Percentiles rank a stretch among this genome's conserved stretches.
phyloP scores from a whole-genome alignment of 2,888 invertebrate genomes.

The Oscheius sp. region DNA sequence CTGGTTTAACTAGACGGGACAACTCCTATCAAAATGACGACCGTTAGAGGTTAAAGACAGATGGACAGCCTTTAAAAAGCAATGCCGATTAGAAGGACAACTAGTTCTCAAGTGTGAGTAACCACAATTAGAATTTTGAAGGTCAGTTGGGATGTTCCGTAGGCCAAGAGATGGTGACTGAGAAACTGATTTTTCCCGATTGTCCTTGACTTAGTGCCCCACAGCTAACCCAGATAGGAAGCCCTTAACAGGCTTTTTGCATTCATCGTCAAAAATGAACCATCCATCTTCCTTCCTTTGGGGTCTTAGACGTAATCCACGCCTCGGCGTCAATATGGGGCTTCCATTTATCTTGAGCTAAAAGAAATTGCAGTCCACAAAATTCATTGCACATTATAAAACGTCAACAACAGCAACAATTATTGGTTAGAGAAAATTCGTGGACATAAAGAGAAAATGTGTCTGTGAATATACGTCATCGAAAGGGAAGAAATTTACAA shows the following conservation, averaged over 20 bases:
- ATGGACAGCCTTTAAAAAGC: no score
- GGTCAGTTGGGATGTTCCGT: no score
- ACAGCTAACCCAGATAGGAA: slow-evolving; percentile 6
- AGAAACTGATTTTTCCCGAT: background rate
- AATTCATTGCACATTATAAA: slow-evolving; percentile 21
- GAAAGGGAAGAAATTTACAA: background rate
- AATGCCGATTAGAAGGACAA: no score
- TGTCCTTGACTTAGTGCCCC: slow-evolving; percentile 28
- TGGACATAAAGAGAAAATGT: background rate
- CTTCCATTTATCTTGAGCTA: background rate
- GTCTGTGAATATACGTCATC: background rate
- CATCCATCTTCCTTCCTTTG: background rate
- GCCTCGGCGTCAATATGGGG: background rate
- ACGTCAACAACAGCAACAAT: slow-evolving; percentile 1
- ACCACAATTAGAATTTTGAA: no score
- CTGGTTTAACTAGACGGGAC: no score
- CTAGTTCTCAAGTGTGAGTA: no score
- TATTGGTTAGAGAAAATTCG: background rate
- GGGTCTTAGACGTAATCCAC: background rate
- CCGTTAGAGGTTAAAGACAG: no score
- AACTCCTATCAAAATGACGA: no score
- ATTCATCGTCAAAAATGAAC: background rate
- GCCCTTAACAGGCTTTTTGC: background rate
- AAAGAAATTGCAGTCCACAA: slow-evolving; percentile 1
- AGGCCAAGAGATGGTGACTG: no score